Percentiles rank a stretch among this genome's conserved stretches.
Conservation (phyloP, 2,113 vertebrate genomes). For the Irena cyanogastra region DNA sequence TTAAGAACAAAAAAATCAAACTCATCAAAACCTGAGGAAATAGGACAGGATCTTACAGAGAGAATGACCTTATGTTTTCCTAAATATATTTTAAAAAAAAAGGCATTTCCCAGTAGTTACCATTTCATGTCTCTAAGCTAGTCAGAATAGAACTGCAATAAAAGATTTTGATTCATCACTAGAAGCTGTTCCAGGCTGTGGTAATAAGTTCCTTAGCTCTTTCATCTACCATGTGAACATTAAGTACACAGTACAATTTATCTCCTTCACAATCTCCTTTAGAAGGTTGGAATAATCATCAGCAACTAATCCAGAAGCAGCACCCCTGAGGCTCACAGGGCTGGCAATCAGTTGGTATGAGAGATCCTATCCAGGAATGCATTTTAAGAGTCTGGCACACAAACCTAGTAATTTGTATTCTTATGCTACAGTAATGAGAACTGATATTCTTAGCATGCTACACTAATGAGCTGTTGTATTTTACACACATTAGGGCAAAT, state of each 20-base stretch:
- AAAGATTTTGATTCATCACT: not conserved
- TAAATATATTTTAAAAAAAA: not conserved
- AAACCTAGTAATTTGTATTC: not conserved
- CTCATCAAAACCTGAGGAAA: not conserved
- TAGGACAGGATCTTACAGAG: not conserved
- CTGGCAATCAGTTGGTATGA: not conserved
- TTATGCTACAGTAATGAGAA: not conserved
- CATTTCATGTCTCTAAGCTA: not conserved
- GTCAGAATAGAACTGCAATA: not conserved
- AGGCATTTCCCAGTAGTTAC: not conserved
- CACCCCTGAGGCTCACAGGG: rapidly evolving
- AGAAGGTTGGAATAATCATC: not conserved
- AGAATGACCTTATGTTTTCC: not conserved
- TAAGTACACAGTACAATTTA: not conserved
- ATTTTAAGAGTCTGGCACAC: not conserved
- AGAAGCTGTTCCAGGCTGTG: not conserved
- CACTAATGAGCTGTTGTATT: not conserved
- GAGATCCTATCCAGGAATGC: not conserved
- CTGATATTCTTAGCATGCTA: not conserved
- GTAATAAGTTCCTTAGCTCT: not conserved
- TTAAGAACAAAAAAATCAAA: not conserved
- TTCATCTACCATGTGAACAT: not conserved
- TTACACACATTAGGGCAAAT: not conserved
- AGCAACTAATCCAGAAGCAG: not conserved
- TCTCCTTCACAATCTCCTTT: not conserved